These are phyloP conservation scores for Mycetomoellerius zeteki DNA, from an alignment of 1,140 invertebrate genomes.

Conservation along the genomic window DNA sequence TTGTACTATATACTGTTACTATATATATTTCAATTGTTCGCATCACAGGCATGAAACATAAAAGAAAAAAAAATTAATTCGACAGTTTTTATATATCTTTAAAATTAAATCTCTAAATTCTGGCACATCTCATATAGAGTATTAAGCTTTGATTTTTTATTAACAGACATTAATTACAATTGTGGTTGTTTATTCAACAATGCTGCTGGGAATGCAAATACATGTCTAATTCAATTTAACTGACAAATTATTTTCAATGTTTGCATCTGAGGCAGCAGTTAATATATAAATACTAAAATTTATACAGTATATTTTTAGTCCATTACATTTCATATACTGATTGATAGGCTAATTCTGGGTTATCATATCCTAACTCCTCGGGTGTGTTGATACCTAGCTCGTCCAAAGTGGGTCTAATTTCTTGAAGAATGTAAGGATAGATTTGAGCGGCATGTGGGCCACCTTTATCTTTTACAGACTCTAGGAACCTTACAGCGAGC, in stretches of 20 bases:
- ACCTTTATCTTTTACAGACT: constrained; percentile 96
- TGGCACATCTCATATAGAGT: neutral
- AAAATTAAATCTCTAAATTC: neutral
- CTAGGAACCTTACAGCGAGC: constrained; percentile 96
- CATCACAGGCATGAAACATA: neutral
- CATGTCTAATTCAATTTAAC: constrained; percentile 34
- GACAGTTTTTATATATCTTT: neutral
- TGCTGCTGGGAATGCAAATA: constrained; percentile 43
- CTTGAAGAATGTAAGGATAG: constrained; percentile 97
- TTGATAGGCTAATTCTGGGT: constrained; percentile 96
- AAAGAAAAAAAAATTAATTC: neutral
- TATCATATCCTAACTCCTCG: constrained; percentile 98
- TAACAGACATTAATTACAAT: constrained; percentile 11
- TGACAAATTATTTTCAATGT: constrained; percentile 4
- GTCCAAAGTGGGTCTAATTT: constrained; percentile 96
- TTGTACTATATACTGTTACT: neutral
- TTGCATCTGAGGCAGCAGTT: constrained; percentile 43
- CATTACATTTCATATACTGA: constrained; percentile 91
- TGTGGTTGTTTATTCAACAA: constrained; percentile 63
- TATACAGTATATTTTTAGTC: constrained; percentile 54
- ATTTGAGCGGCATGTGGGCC: constrained; percentile 93
- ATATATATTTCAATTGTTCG: neutral
- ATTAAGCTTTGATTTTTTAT: neutral
- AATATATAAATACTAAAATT: constrained; percentile 68
- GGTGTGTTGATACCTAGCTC: constrained; percentile 98